These are phyloP conservation scores for Theretra japonica DNA, from an alignment of 2,888 invertebrate genomes.

Conservation along the genomic window DNA sequence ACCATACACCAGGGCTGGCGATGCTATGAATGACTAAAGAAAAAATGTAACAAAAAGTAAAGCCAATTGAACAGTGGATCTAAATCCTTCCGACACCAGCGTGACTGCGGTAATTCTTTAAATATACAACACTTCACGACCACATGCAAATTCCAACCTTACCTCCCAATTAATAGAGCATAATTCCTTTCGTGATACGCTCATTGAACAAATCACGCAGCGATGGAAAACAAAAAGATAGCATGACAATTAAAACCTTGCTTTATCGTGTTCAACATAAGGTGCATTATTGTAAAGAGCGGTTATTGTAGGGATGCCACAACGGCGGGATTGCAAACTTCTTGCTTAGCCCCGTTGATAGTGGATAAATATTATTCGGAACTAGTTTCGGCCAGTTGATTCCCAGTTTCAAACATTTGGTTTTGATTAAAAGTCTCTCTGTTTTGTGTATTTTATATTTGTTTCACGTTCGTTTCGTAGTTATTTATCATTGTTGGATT, in stretches of 20 bases:
- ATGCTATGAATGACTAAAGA: not conserved
- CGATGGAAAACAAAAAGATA: slow-evolving; percentile 12
- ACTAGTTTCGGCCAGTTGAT: slow-evolving; percentile 66
- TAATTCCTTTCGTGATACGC: not conserved
- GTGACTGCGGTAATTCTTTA: slow-evolving; percentile 49
- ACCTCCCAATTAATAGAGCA: not conserved
- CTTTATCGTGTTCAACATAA: slow-evolving; percentile 9
- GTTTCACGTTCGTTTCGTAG: slow-evolving; percentile 31
- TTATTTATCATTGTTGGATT: not conserved
- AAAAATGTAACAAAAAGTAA: slow-evolving; percentile 11
- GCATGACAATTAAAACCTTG: slow-evolving; percentile 30
- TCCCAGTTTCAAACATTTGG: slow-evolving; percentile 59
- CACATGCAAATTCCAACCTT: not conserved
- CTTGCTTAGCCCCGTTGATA: slow-evolving; percentile 61
- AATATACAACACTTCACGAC: slow-evolving; percentile 35
- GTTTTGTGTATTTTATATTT: slow-evolving; percentile 36
- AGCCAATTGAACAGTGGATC: slow-evolving; percentile 47
- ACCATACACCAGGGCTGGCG: not conserved
- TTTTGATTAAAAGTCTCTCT: slow-evolving; percentile 61
- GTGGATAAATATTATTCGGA: slow-evolving; percentile 71
- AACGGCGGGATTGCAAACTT: slow-evolving; percentile 56
- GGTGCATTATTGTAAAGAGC: slow-evolving; percentile 5
- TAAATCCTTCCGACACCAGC: slow-evolving; percentile 50
- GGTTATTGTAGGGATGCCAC: slow-evolving; percentile 39
- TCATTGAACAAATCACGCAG: slow-evolving; percentile 16